Base-by-base conservation (phyloP, 2,888 invertebrate genomes). In the Xylocampa areola region DNA sequence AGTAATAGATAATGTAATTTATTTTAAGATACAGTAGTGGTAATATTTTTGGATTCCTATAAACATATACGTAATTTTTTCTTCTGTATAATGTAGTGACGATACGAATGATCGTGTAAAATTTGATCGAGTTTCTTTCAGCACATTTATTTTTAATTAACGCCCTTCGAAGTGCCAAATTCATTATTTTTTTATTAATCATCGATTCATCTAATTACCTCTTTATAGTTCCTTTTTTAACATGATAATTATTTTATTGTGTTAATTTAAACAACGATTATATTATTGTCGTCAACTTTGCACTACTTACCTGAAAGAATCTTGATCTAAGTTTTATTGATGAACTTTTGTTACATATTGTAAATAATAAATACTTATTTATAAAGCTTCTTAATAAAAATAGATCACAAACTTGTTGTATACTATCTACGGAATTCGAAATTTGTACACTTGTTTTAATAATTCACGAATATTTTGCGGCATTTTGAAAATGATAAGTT, bases 21-120 rank as follows among this genome's bases (percentile, higher is more conserved):
- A 93, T 93, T 90, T 86, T 94, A 93, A 94, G 94, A 91, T 88
- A 92, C 91, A 91, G 87, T 94, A 92, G 92, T 81, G 76, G 84
- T 94, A 94, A 94, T 94, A 93, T 94, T 94, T 94, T 94, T 93
- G 92, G 93, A 94, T 93, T 94, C 94, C 94, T 94, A 94, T 93
- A 94, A 92, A 91, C 86, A 88, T 93, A 91, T 92, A 93, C 93
- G 92, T 94, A 93, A 92, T 82, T 89, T 85, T 89, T 80, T 81
- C 85, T 88, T 82, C 84, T 86, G 84, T 88, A 85, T 85, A 84
- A 86, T 84, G 67, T 87, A 79, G 73, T 62, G 62, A 67, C 40
- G 57, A 54, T 36, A 44, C 36, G 49, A 59, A 64, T 76, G 69
- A 68, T 79, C 69, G 68, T 68, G 70, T 68, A 81, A 84, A 80